Evolutionary conservation across 2,797 vertebrate genomes (phyloP), one percentile per base, ranked within the genome.

Genomic region (Galagoides demidoff): DNA sequence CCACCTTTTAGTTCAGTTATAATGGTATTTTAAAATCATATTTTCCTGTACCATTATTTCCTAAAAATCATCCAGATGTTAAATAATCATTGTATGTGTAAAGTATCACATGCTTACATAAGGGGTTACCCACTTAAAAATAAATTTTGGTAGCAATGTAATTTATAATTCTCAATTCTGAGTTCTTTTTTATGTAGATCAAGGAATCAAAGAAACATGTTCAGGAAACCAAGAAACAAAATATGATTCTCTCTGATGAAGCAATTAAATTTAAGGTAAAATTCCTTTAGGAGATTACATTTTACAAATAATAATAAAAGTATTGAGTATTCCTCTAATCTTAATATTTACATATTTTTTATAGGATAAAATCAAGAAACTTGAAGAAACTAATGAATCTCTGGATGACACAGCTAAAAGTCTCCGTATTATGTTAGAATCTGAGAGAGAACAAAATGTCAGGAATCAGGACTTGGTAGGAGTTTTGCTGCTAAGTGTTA

Each of bases 241-340:
- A 99, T 55, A 98, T 88, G 23, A 96, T 97, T 91, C 98, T 99
- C 14, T 97, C 98, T 0, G 98, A 99, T 97, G 99, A 98, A 97
- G 98, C 99, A 52, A 89, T 98, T 92, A 98, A 98, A 11, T 98
- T 99, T 82, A 99, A 99, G 99, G 99, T 99, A 98, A 98, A 89
- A 77, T 68, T 49, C 19, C 11, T 27, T 93, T 57, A 52, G 17
- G 39, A 37, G 1, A 71, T 66, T 90, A 43, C 37, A 14, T 5
- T 96, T 87, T 93, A 66, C 66, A 97, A 83, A 57, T 34, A 64
- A 90, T 89, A 94, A 19, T 59, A 71, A 77, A 82, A 85, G 8
- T 85, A 6, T 55, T 45, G 5, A 92, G 1, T 87, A 63, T 43
- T 93, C 52, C 85, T 93, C 85, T 93, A 57, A 90, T 73, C 14